phyloP scores from a whole-genome alignment of 2,797 vertebrate genomes.

The Dallia pectoralis region DNA sequence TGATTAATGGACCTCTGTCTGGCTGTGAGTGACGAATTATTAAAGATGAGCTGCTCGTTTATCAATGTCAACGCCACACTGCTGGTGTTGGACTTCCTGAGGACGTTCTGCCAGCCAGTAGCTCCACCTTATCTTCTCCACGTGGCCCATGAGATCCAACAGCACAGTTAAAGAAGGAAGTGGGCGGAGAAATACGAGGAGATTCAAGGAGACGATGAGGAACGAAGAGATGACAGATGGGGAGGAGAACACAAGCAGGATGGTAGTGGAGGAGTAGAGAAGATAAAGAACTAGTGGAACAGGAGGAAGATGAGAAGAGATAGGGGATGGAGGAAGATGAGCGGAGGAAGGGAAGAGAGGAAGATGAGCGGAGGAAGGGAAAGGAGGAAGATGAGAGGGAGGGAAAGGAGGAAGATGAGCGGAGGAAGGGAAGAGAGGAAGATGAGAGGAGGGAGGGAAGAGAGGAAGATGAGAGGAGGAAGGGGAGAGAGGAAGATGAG shows the following conservation, averaged over 20 bases:
- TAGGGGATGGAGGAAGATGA: too few relatives aligned
- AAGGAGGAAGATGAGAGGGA: conserved; percentile 24
- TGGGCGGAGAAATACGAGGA: not conserved
- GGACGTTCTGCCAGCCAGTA: conserved; percentile 46
- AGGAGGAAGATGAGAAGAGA: conserved; percentile 25
- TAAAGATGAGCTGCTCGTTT: conserved; percentile 69
- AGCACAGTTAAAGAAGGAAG: not conserved
- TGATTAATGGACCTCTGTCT: conserved; percentile 76
- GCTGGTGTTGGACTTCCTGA: conserved; percentile 38
- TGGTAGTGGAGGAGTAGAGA: not conserved
- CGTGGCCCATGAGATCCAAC: conserved; percentile 57
- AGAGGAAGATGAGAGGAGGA: conserved; percentile 1
- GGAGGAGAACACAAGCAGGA: too few relatives aligned
- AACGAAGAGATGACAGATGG: too few relatives aligned
- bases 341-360: not conserved
- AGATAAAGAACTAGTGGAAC: not conserved
- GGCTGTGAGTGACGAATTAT: conserved; percentile 76
- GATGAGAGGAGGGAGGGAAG: not conserved
- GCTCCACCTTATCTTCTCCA: conserved; percentile 55
- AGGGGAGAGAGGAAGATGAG: conserved; percentile 11
- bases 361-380: conserved; percentile 7
- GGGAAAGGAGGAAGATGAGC: conserved; percentile 1
- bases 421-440: not conserved
- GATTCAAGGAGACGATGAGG: not conserved
- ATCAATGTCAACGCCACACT: conserved; percentile 68